phyloP scores from a whole-genome alignment of 2,888 invertebrate genomes.

The Sicus ferrugineus region DNA sequence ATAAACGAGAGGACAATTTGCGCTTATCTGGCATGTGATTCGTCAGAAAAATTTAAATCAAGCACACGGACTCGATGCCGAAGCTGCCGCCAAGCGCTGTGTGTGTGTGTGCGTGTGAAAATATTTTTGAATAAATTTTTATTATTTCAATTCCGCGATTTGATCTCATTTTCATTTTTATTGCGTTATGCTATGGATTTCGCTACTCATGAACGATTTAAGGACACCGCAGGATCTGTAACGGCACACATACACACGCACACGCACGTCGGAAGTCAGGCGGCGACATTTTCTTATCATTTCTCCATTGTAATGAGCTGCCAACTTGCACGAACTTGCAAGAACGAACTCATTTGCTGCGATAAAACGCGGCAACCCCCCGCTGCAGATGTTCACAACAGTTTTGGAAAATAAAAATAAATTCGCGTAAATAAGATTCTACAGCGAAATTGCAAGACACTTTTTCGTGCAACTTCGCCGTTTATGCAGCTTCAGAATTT shows the following conservation, averaged over 20 bases:
- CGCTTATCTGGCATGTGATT: constrained; percentile 54
- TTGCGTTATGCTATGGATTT: constrained; percentile 21
- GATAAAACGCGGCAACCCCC: neutral
- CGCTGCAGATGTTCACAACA: too few species aligned
- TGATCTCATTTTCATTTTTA: constrained; percentile 26
- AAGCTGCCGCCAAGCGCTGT: neutral
- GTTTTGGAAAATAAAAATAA: neutral
- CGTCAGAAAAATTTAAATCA: constrained; percentile 47
- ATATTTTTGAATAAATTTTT: neutral
- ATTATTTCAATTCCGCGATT: constrained; percentile 23
- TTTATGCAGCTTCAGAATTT: neutral
- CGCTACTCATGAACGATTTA: constrained; percentile 10
- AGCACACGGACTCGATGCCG: neutral
- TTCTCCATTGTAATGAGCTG: constrained; percentile 15
- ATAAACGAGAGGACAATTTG: constrained; percentile 51
- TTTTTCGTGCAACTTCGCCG: neutral
- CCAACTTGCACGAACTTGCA: neutral
- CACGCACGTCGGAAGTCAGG: constrained; percentile 23
- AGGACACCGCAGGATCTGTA: constrained; percentile 1
- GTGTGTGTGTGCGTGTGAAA: neutral
- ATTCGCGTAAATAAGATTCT: neutral
- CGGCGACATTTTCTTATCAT: constrained; percentile 28
- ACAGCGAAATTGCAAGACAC: neutral
- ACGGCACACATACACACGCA: neutral
- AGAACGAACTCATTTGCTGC: neutral